Evolutionary conservation across 2,797 vertebrate genomes (phyloP).

Genomic region (Pseudochromis fuscus): DNA sequence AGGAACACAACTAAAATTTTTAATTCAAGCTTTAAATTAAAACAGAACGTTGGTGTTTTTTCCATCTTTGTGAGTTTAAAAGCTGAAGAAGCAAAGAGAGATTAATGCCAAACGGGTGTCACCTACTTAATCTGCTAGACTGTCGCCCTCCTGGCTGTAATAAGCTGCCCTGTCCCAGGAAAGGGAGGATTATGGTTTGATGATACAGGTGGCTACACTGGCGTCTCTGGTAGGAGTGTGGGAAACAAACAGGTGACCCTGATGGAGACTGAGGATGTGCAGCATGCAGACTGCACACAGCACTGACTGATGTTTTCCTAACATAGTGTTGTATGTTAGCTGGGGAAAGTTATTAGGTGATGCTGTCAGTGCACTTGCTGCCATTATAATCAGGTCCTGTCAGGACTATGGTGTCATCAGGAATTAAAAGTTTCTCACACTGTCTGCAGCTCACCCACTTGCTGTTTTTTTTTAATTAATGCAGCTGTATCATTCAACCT

Average conservation of each 20-base stretch:
- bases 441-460: background rate
- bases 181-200: background rate
- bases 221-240: background rate
- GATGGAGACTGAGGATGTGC: too few species aligned
- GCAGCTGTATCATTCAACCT: too few species aligned
- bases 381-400: background rate
- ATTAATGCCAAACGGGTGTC: background rate
- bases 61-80: background rate
- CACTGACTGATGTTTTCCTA: background rate
- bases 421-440: background rate
- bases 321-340: background rate
- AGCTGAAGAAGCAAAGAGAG: background rate
- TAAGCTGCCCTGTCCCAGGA: background rate
- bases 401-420: slow-evolving; percentile 8
- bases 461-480: background rate
- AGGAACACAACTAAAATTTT: background rate
- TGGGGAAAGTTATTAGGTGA: background rate
- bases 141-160: background rate
- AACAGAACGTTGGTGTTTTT: background rate
- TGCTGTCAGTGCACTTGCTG: background rate
- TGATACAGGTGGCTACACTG: background rate
- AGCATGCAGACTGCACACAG: background rate
- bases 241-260: background rate
- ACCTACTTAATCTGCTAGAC: background rate
- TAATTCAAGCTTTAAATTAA: background rate